Base-by-base conservation (phyloP, 1,140 invertebrate species). In the Drosophila punjabiensis region DNA sequence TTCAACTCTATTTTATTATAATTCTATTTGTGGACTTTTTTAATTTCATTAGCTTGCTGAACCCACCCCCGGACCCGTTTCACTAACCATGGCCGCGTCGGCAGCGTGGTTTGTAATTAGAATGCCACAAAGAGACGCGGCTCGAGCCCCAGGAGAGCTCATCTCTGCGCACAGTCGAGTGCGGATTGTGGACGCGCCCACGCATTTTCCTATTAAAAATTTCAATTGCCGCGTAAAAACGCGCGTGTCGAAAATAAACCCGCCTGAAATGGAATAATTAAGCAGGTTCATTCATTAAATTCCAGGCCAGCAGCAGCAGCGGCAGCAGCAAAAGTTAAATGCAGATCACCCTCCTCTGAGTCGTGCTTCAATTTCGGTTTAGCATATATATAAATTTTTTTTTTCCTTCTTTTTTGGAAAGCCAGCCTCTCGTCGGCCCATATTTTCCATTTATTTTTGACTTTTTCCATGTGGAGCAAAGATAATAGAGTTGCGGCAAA, bases 141-240 rank as follows among this genome's bases (percentile, higher is more conserved):
- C 62, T 41, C 47, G 39, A 18, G 59, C 65, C 76, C 59, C 76
- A 62, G 52, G 75, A 79, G 76, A 66, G 73, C 65, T 78, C 75
- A 78, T 76, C 73, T 76, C 37, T 58, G 30, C 20, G 76, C 58
- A 53, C 58, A 79, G 76, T 79, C 55, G 64, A 67, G 76, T 84
- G 84, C 74, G 85, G 77, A 84, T 83, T 87, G 81, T 88, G 84
- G 84, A 85, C 85, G 86, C 85, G 85, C 85, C 85, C 78, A 88
- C 85, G 85, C 85, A 88, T 88, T 88, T 88, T 88, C 81, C 85
- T 90, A 89, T 88, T 88, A 89, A 89, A 88, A 90, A 89, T 85
- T 88, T 88, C 86, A 89, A 88, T 88, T 88, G 85, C 74, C 81
- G 85, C 85, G 80, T 88, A 85, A 88, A 88, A 88, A 88, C 78